phyloP scores from a whole-genome alignment of 64 coral and sea anemone genomes.

The Hydrozoanthus tunicans region DNA sequence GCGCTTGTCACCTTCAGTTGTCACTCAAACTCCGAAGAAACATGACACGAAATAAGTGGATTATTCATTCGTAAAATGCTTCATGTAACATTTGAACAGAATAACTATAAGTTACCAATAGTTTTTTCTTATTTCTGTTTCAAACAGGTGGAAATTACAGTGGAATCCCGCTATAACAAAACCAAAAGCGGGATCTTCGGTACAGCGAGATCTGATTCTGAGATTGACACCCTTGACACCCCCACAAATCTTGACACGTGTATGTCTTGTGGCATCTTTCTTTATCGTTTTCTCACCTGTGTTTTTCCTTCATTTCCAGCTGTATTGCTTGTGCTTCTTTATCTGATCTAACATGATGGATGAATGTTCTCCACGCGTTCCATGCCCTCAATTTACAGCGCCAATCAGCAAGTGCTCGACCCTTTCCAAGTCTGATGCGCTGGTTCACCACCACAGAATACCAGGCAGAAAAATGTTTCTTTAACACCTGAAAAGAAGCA shows the following conservation, averaged over 20 bases:
- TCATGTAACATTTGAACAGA: too few species aligned
- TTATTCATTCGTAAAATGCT: too few species aligned
- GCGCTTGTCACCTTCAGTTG: neutral
- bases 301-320: conserved; percentile 89
- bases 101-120: too few species aligned
- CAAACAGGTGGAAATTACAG: too few species aligned
- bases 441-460: conserved; percentile 84
- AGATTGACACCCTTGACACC: too few species aligned
- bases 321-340: conserved; percentile 81
- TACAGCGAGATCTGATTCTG: too few species aligned
- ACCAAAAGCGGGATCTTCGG: too few species aligned
- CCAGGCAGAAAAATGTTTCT: conserved; percentile 85
- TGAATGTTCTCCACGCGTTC: conserved; percentile 86
- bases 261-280: neutral
- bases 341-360: conserved; percentile 82
- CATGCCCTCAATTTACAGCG: conserved; percentile 78
- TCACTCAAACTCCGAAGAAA: too few species aligned
- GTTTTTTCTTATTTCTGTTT: too few species aligned
- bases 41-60: too few species aligned
- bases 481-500: conserved; percentile 59
- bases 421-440: conserved; percentile 85
- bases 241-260: too few species aligned
- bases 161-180: too few species aligned
- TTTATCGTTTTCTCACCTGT: conserved; percentile 43
- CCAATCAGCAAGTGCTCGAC: conserved; percentile 85